Conservation (phyloP, 1,140 invertebrate species). For the Heliconius hermathena region DNA sequence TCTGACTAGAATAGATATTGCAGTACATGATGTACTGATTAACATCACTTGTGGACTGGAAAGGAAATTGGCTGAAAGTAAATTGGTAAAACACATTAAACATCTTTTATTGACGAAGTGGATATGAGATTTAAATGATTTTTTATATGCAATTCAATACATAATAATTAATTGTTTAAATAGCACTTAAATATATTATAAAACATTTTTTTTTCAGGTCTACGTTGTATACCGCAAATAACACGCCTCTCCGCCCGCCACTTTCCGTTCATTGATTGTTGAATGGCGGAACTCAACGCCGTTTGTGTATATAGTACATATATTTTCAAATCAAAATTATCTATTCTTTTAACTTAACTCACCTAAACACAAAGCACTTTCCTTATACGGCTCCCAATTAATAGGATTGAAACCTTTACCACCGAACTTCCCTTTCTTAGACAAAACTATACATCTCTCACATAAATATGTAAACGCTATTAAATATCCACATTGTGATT, state of each 20-base stretch:
- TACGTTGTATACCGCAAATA: no score
- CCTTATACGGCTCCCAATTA: conserved; percentile 82
- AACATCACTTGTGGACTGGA: conserved; percentile 83
- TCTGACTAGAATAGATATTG: conserved; percentile 87
- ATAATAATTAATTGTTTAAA: background rate
- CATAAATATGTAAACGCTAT: conserved; percentile 86
- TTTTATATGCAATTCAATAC: no score
- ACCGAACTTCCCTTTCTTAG: conserved; percentile 72
- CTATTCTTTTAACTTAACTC: conserved; percentile 42
- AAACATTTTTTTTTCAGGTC: no score
- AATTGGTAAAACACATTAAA: no score
- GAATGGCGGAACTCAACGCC: no score
- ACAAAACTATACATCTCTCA: conserved; percentile 83
- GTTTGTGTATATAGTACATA: background rate
- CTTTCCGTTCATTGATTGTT: no score
- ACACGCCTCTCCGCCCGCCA: no score
- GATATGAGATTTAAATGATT: no score
- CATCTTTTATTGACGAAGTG: no score
- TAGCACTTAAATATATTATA: background rate
- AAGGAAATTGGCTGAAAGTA: conserved; percentile 83
- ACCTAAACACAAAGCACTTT: conserved; percentile 83
- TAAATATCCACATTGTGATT: conserved; percentile 88
- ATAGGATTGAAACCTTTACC: conserved; percentile 69
- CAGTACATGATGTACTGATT: conserved; percentile 84
- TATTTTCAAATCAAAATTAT: background rate